Percentiles rank a stretch among this genome's conserved stretches.
Evolutionary conservation across 2,888 invertebrate genomes (phyloP).

Genomic region (Penaeus monodon): DNA sequence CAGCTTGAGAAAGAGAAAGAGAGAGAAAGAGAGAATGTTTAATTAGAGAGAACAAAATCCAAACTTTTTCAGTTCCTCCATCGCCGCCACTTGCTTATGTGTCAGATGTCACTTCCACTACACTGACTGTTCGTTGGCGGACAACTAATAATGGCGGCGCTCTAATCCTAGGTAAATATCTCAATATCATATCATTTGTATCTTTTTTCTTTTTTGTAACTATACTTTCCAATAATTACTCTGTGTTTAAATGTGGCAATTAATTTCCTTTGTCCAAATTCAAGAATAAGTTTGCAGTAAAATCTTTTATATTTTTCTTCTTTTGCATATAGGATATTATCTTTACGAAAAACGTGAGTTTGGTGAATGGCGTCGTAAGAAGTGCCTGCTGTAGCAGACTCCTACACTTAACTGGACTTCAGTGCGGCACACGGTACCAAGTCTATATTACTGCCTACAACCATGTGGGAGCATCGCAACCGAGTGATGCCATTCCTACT

Average conservation of each 20-base stretch:
- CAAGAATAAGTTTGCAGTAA: no score
- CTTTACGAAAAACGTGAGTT: conserved; percentile 90
- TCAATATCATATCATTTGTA: no score
- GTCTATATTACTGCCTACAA: conserved; percentile 74
- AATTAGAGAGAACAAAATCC: no score
- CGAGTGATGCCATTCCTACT: conserved; percentile 69
- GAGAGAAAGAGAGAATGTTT: background rate
- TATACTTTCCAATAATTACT: no score
- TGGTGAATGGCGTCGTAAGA: conserved; percentile 92
- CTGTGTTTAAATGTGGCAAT: no score
- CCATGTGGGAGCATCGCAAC: conserved; percentile 69
- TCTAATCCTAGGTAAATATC: conserved; percentile 74
- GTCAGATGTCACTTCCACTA: conserved; percentile 82
- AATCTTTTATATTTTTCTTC: no score
- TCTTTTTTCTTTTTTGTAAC: no score
- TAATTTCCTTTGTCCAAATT: no score
- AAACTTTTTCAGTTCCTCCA: conserved; percentile 76
- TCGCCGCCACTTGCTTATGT: conserved; percentile 80
- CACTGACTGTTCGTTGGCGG: conserved; percentile 82
- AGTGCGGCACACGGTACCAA: conserved; percentile 89
- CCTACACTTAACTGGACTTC: conserved; percentile 85
- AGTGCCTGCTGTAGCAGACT: conserved; percentile 84
- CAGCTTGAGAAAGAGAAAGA: no score
- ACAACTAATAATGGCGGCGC: conserved; percentile 80
- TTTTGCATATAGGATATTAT: conserved; percentile 78